Conservation (phyloP, 1,140 invertebrate genomes). For the Microplitis mediator region DNA sequence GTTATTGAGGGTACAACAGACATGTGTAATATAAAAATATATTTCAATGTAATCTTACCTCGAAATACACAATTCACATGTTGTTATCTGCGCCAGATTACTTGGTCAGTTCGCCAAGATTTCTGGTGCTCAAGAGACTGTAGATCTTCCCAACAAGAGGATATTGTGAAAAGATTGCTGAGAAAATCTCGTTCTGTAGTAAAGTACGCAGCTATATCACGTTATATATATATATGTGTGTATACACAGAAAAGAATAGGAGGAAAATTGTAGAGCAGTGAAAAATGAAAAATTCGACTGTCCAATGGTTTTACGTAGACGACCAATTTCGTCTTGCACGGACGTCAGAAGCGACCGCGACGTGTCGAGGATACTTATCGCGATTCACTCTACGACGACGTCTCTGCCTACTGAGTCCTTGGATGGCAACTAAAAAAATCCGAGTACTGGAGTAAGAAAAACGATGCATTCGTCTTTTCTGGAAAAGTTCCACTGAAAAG, state of each 20-base stretch:
- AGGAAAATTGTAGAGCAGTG: not conserved
- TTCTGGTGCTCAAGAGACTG: constrained; percentile 6
- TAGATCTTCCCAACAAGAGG: not conserved
- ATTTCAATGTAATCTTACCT: not conserved
- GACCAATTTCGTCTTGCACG: constrained; percentile 10
- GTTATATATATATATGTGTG: not conserved
- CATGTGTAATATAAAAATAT: not conserved
- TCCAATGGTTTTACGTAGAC: not conserved
- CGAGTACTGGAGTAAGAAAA: not conserved
- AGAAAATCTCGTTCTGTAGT: not conserved
- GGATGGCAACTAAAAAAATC: not conserved
- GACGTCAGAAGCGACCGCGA: constrained; percentile 18
- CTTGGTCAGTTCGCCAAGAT: constrained; percentile 17
- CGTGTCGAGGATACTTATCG: constrained; percentile 26
- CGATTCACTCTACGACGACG: constrained; percentile 14
- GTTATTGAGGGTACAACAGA: not conserved
- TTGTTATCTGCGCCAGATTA: constrained; percentile 17
- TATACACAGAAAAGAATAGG: not conserved
- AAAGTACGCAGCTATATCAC: not conserved
- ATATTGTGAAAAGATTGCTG: constrained; percentile 18
- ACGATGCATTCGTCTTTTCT: constrained; percentile 6
- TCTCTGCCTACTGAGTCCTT: not conserved
- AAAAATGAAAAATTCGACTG: constrained; percentile 8
- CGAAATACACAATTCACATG: constrained; percentile 14
- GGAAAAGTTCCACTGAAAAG: constrained; percentile 1